Evolutionary conservation across 2,888 invertebrate species (phyloP).

Genomic region (Hesperia comma): DNA sequence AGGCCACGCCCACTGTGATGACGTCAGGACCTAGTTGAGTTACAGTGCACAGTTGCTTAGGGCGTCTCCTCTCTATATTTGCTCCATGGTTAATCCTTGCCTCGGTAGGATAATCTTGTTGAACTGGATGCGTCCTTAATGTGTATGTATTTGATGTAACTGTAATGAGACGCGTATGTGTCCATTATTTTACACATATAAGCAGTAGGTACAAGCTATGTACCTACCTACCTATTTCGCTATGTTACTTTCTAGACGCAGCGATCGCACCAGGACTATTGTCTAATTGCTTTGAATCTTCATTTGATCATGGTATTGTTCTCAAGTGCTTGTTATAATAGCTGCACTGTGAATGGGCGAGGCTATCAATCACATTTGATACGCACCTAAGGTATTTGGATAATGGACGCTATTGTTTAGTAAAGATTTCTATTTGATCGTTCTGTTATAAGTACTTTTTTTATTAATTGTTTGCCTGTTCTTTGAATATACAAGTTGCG

Average conservation of each 20-base stretch:
- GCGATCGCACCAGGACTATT: slow-evolving; percentile 22
- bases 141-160: no score
- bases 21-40: no score
- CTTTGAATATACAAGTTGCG: background rate
- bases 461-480: background rate
- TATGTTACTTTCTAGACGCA: slow-evolving; percentile 26
- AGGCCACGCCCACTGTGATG: no score
- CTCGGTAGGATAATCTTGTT: no score
- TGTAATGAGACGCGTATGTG: no score
- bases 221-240: slow-evolving; percentile 21
- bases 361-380: slow-evolving; percentile 11
- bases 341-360: slow-evolving; percentile 3
- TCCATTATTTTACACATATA: no score
- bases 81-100: no score
- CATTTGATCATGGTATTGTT: slow-evolving; percentile 29
- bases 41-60: no score
- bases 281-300: slow-evolving; percentile 33
- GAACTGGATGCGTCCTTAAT: no score
- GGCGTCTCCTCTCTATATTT: no score
- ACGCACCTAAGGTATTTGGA: background rate
- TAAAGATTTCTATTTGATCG: background rate
- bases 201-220: background rate
- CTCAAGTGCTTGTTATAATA: slow-evolving; percentile 10
- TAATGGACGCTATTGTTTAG: slow-evolving; percentile 7
- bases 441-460: background rate